Base-by-base conservation (phyloP, 2,797 vertebrate genomes). In the Sitta carolinensis region DNA sequence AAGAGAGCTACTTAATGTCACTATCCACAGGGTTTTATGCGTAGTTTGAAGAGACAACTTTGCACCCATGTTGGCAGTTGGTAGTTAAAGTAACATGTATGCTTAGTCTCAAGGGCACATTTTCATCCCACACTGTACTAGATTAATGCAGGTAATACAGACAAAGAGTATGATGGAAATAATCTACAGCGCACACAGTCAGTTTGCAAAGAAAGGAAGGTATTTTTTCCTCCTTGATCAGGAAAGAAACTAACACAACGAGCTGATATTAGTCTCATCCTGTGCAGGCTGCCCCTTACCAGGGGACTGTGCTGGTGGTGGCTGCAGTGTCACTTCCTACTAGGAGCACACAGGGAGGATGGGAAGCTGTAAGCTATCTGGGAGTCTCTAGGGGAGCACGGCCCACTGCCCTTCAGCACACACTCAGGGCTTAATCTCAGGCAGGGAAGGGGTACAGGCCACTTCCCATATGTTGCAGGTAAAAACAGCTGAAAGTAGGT, bases 131-230 rank as follows among this genome's bases (percentile, higher is more conserved):
- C 67, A 2, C 80, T 86, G 79, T 76, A 72, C 91, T 67, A 74
- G 80, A 90, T 94, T 86, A 92, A 93, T 79, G 83, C 77, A 84
- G 87, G 74, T 94, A 88, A 94, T 87, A 87, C 66, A 93, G 92
- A 84, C 76, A n/a, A 70, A 79, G 84, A 68, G 7, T 40, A n/a
- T 83, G 92, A 95, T 34, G 61, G 72, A 75, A 93, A 68, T 48
- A 45, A 87, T 75, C 76, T 73, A 72, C 48, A 69, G 43, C 58
- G 73, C 36, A 70, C 54, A 77, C 54, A 83, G 50, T 34, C 75
- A 75, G 42, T 54, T 87, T 72, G 54, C 62, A 89, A 75, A 83
- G 75, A 89, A 68, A 92, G 25, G 36, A 66, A 84, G n/a, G 8
- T 23, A 11, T 52, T 84, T 76, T 76, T 76, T 81, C 25, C 43